Conservation (phyloP, 2,797 vertebrate species). For the Oophaga sylvatica region DNA sequence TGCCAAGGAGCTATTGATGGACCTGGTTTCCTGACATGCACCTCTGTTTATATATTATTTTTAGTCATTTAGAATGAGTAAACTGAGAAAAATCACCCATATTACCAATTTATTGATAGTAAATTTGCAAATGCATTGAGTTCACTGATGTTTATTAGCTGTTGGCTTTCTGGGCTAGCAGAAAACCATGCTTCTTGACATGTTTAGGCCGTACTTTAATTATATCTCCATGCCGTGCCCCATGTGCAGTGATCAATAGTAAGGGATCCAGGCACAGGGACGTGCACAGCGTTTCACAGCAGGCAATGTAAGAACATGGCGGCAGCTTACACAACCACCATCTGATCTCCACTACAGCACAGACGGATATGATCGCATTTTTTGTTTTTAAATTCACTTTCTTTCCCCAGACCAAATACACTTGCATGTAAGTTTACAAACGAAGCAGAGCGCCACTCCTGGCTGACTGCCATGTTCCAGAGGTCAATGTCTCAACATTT, state of each 20-base stretch:
- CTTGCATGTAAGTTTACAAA: constrained; percentile 41
- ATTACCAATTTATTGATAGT: neutral
- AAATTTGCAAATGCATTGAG: neutral
- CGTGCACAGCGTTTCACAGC: too few relatives aligned
- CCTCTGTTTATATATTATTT: neutral
- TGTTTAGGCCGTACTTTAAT: too few relatives aligned
- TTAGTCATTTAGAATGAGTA: neutral
- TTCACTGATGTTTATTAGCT: neutral
- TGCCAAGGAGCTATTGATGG: too few relatives aligned
- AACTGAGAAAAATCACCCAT: neutral
- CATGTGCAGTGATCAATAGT: too few relatives aligned
- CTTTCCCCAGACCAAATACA: constrained; percentile 26
- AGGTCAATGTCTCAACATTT: constrained; percentile 52
- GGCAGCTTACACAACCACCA: neutral
- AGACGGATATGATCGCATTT: neutral
- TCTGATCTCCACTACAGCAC: neutral
- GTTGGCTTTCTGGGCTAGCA: too few relatives aligned
- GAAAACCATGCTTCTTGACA: too few relatives aligned
- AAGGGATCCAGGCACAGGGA: too few relatives aligned
- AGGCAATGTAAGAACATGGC: too few relatives aligned
- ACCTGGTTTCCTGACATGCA: too few relatives aligned
- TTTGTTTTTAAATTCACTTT: neutral
- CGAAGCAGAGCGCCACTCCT: constrained; percentile 1
- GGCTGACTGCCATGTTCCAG: constrained; percentile 38
- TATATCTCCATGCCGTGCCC: too few relatives aligned